A percentile compares a stretch with the other conserved stretches of the same genome.
These are phyloP conservation scores for Diabrotica balteata DNA, from an alignment of 2,888 invertebrate genomes.

Conservation along the genomic window DNA sequence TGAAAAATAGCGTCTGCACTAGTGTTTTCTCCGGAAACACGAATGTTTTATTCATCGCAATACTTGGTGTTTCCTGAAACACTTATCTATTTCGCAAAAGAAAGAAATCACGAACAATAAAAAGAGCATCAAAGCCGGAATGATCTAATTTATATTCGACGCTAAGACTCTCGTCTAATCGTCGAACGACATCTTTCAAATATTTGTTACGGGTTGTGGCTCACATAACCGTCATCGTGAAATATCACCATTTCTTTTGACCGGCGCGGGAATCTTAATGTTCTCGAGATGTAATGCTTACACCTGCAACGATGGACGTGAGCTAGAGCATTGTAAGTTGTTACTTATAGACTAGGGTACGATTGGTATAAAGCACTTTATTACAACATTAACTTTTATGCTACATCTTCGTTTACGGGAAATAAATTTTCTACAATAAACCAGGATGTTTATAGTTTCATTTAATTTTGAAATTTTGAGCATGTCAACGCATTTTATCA, in stretches of 20 bases:
- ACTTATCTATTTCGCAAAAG: neutral
- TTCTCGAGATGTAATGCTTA: constrained; percentile 17
- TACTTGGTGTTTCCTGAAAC: neutral
- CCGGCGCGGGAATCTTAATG: constrained; percentile 15
- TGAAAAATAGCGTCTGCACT: too few relatives aligned
- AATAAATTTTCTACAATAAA: neutral
- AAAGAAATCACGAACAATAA: neutral
- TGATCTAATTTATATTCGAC: constrained; percentile 19
- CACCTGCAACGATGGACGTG: constrained; percentile 20
- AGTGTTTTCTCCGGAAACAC: constrained; percentile 1
- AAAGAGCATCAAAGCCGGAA: constrained; percentile 8
- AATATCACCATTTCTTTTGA: constrained; percentile 19
- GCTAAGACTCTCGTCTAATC: constrained; percentile 16
- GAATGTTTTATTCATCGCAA: constrained; percentile 10
- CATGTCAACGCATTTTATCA: too few relatives aligned
- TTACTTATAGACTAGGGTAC: constrained; percentile 7
- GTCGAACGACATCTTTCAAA: constrained; percentile 19
- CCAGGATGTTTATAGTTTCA: neutral
- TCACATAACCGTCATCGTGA: constrained; percentile 21
- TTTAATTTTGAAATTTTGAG: neutral
- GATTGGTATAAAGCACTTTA: too few relatives aligned
- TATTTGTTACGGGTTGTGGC: constrained; percentile 23
- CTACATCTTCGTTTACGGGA: neutral
- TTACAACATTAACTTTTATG: neutral
- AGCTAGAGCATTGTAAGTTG: constrained; percentile 12